Percentiles rank a stretch among this genome's conserved stretches.
phyloP scores from a whole-genome alignment of 2,797 vertebrate genomes.

The Thripadectes ignobilis region DNA sequence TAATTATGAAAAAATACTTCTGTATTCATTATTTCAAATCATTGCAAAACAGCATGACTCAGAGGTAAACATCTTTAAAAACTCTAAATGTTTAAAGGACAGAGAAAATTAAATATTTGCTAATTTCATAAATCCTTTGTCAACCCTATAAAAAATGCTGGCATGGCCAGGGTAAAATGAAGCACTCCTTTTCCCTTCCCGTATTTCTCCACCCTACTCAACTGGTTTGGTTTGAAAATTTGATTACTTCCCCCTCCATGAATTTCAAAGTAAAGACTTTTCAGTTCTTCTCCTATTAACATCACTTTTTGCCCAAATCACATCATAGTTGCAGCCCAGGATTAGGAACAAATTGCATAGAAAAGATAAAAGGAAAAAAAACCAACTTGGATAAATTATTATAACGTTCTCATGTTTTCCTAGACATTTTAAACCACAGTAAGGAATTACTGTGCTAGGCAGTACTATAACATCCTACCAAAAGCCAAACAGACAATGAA shows the following conservation, averaged over 20 bases:
- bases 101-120: conserved; percentile 21
- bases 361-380: not conserved
- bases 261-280: conserved; percentile 34
- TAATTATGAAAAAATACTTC: not conserved
- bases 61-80: not conserved
- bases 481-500: not conserved
- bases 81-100: not conserved
- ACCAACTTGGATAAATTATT: not conserved
- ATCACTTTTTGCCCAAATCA: not conserved
- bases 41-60: conserved; percentile 25
- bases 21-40: not conserved
- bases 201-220: conserved; percentile 10
- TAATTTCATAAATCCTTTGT: not conserved
- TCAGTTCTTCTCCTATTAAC: not conserved
- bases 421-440: not conserved
- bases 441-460: not conserved
- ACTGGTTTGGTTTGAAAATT: conserved; percentile 21
- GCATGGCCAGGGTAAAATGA: not conserved
- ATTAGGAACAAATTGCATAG: not conserved
- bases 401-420: not conserved
- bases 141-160: not conserved
- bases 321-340: not conserved
- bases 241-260: not conserved
- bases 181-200: not conserved
- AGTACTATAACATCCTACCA: not conserved